phyloP scores from a whole-genome alignment of 2,113 vertebrate genomes.

The Gymnobelideus leadbeateri region DNA sequence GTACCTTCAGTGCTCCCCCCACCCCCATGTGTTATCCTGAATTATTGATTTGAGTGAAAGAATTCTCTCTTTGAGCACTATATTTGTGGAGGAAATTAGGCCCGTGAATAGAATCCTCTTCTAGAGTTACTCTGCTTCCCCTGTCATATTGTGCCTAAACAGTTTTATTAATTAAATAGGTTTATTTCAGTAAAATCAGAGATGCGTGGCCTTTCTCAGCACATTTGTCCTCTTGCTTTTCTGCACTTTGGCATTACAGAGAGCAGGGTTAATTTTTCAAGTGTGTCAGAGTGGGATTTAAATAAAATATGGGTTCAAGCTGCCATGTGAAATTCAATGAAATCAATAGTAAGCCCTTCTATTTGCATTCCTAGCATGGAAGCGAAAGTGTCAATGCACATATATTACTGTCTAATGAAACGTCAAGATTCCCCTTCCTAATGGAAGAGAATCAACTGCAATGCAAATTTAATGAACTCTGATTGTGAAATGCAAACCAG shows the following conservation, averaged over 20 bases:
- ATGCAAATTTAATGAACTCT: conserved; percentile 78
- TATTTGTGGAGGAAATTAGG: neutral
- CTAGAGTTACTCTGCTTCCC: conserved; percentile 39
- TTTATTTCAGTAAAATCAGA: conserved; percentile 51
- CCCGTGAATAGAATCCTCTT: conserved; percentile 25
- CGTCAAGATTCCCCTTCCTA: conserved; percentile 63
- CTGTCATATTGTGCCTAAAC: neutral
- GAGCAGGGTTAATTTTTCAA: conserved; percentile 66
- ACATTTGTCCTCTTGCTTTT: conserved; percentile 64
- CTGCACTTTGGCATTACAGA: neutral
- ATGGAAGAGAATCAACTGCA: conserved; percentile 74
- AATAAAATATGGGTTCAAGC: conserved; percentile 67
- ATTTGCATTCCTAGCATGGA: conserved; percentile 62
- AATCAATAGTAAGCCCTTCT: conserved; percentile 44
- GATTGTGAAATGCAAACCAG: conserved; percentile 78
- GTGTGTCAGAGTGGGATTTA: conserved; percentile 59
- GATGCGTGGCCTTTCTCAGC: conserved; percentile 47
- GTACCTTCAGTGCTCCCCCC: neutral
- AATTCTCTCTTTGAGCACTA: neutral
- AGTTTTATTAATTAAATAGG: conserved; percentile 37
- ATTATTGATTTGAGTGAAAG: neutral
- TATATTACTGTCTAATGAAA: conserved; percentile 71
- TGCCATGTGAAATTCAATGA: conserved; percentile 74
- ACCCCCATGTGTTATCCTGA: neutral
- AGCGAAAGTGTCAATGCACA: conserved; percentile 57